Base-by-base conservation (phyloP, 2,797 vertebrate species). In the Chaetophractus vellerosus region DNA sequence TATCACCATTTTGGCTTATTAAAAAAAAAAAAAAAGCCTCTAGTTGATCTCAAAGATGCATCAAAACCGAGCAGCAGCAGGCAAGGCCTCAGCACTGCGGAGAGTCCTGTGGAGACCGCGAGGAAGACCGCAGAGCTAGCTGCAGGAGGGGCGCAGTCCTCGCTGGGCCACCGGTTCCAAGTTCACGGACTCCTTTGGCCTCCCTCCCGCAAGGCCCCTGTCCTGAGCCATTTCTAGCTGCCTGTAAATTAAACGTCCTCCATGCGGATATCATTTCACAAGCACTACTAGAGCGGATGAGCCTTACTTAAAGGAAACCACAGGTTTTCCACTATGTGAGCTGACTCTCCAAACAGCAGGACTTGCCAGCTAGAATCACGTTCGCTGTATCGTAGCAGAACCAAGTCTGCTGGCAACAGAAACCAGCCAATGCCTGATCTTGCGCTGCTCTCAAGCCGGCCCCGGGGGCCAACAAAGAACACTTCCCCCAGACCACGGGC, bases 271-370 rank as follows among this genome's bases (percentile, higher is more conserved):
- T 21, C 11, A 59, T 92, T 71, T 79, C 11, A 0, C 88, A 88
- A 84, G 88, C 10, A 15, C 85, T 71, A 48, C 38, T 36, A 33
- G 64, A 45, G 63, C 85, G 26, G 86, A 59, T 55, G 75, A 96
- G 64, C 88, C 87, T 57, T 28, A 38, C 52, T 82, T 74, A 88
- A 91, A 89, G 83, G 91, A n/a, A 72, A 64, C 45, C 87, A 75
- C 69, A 69, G 52, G 69, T 24, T 68, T 38, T 26, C 6, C 33
- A 41, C 52, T 52, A 52, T 18, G 52, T 6, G 52, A 59, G 72
- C 68, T 64, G 64, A 48, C 80, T 90, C 87, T 66, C 90, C 71
- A 68, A 80, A 52, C 28, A 57, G 38, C 57, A 90, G 52, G 78
- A 57, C 59, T 10, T 50, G 93, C 85, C 82, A 69, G 64, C 78